Percentiles rank a stretch among this genome's conserved stretches.
Evolutionary conservation across 1,140 invertebrate genomes (phyloP).

Genomic region (Atta texana): DNA sequence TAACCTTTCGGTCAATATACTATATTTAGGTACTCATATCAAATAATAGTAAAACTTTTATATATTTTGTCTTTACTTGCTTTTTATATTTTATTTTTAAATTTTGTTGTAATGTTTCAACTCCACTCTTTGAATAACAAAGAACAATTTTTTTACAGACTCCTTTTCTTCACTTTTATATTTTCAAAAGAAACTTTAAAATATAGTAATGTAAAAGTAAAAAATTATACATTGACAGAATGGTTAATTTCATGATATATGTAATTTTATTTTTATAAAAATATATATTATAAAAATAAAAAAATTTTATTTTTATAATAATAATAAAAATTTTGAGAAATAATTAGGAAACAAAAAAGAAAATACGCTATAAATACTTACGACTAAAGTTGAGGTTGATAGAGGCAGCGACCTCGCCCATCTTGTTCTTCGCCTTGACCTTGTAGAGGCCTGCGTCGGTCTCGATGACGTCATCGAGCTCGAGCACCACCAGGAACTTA

Average conservation of each 20-base stretch:
- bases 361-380: constrained; percentile 88
- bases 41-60: too few relatives aligned
- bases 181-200: too few relatives aligned
- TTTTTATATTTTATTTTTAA: too few relatives aligned
- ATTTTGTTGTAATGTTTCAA: too few relatives aligned
- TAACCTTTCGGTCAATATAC: not conserved
- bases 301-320: not conserved
- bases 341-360: not conserved
- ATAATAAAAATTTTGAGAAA: not conserved
- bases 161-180: too few relatives aligned
- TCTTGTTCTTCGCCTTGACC: constrained; percentile 98
- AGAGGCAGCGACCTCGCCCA: constrained; percentile 98
- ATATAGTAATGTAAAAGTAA: too few relatives aligned
- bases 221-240: too few relatives aligned
- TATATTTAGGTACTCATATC: too few relatives aligned
- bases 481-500: constrained; percentile 95
- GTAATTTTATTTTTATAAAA: not conserved
- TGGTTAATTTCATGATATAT: not conserved
- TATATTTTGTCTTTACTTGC: too few relatives aligned
- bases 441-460: constrained; percentile 98
- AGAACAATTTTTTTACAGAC: too few relatives aligned
- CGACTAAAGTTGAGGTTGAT: constrained; percentile 99
- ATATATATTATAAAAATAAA: not conserved
- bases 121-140: too few relatives aligned
- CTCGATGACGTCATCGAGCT: constrained; percentile 98